Conservation (phyloP, 2,113 vertebrate genomes). For the Collichthys lucidus region DNA sequence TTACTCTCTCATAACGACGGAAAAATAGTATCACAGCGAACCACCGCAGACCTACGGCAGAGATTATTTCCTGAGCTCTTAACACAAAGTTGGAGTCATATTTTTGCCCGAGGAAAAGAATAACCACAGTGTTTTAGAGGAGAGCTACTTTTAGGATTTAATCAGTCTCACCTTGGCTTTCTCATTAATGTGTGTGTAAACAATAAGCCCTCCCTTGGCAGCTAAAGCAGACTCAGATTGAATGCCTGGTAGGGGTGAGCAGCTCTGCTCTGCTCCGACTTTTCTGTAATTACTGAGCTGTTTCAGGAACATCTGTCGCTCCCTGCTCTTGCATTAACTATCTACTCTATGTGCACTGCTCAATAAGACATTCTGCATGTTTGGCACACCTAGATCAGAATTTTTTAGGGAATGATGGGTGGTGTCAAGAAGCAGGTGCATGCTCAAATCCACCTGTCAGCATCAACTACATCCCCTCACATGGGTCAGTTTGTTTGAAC, state of each 20-base stretch:
- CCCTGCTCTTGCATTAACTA: conserved; percentile 50
- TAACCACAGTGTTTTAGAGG: conserved; percentile 54
- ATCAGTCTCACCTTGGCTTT: conserved; percentile 76
- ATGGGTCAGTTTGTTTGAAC: conserved; percentile 3
- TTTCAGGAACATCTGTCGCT: conserved; percentile 79
- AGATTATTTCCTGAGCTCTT: conserved; percentile 59
- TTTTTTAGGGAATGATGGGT: conserved; percentile 6
- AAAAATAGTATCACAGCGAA: conserved; percentile 38
- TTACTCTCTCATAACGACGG: conserved; percentile 60
- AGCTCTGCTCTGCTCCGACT: conserved; percentile 55
- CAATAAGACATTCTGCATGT: conserved; percentile 30
- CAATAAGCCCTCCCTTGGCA: conserved; percentile 75
- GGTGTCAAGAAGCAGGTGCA: neutral
- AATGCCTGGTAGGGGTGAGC: conserved; percentile 78
- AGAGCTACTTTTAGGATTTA: conserved; percentile 73
- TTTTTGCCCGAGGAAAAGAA: conserved; percentile 58
- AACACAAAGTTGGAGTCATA: conserved; percentile 55
- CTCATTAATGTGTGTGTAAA: conserved; percentile 80
- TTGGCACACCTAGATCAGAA: neutral
- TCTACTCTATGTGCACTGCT: conserved; percentile 30
- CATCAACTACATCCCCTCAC: neutral
- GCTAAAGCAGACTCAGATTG: conserved; percentile 73
- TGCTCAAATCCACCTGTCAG: conserved; percentile 4
- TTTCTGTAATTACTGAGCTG: conserved; percentile 82
- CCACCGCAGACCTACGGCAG: conserved; percentile 41